phyloP scores from a whole-genome alignment of 2,888 invertebrate species.

The Acronicta aceris region DNA sequence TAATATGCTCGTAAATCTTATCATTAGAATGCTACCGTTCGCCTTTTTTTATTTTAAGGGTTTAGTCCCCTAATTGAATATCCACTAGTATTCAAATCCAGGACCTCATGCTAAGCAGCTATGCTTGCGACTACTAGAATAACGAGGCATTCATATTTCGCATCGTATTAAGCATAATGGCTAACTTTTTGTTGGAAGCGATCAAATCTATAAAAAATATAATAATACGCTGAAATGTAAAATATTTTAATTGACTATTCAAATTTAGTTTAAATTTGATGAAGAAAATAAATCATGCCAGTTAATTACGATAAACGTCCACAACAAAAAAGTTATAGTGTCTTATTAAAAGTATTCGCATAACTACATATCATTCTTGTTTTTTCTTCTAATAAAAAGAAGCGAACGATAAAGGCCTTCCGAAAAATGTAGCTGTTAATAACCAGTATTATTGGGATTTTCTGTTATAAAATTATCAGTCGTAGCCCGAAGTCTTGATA shows the following conservation, averaged over 20 bases:
- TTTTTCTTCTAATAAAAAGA: background rate
- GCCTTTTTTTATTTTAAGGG: no score
- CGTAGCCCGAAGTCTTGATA: no score
- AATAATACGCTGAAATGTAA: background rate
- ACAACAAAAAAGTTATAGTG: background rate
- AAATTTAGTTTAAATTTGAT: background rate
- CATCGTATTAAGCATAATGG: no score
- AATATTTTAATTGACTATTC: background rate
- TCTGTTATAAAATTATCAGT: background rate
- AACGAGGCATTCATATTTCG: no score
- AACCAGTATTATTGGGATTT: background rate
- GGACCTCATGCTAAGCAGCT: no score
- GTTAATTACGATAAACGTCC: background rate
- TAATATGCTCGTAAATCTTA: no score
- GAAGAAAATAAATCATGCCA: background rate
- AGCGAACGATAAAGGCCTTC: background rate
- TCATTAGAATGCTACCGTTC: no score
- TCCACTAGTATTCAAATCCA: no score
- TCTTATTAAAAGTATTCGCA: conserved; percentile 1
- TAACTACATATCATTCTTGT: background rate
- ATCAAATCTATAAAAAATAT: no score
- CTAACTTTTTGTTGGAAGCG: no score
- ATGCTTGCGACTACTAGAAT: no score
- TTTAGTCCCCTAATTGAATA: no score
- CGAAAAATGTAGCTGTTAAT: background rate